These are phyloP conservation scores for Gymnodraco acuticeps DNA, from an alignment of 2,797 vertebrate species.

Conservation along the genomic window DNA sequence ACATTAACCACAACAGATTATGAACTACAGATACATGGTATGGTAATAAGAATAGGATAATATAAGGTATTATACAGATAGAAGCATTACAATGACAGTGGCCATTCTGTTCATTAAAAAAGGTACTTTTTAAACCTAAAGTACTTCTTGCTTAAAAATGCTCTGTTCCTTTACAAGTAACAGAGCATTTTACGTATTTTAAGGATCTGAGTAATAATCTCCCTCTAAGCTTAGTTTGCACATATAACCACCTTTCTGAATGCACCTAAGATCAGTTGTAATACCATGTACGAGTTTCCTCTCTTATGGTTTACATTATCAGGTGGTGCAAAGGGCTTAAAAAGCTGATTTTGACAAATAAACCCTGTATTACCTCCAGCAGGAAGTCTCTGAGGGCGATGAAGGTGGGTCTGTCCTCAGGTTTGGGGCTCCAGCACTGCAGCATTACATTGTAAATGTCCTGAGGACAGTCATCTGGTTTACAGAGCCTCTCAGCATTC, in stretches of 20 bases:
- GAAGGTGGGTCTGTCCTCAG: slow-evolving; percentile 95
- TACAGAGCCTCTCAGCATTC: slow-evolving; percentile 91
- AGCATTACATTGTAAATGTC: slow-evolving; percentile 98
- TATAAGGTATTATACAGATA: no score
- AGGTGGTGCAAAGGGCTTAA: background rate
- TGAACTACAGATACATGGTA: no score
- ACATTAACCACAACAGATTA: no score
- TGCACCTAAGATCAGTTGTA: no score
- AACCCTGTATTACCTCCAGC: slow-evolving; percentile 85
- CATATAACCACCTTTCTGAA: background rate
- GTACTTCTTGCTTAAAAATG: background rate
- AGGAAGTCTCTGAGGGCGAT: slow-evolving; percentile 95
- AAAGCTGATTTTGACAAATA: background rate
- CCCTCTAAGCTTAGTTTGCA: background rate
- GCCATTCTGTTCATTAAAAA: no score
- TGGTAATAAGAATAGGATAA: no score
- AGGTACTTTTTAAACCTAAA: no score
- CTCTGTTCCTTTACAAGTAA: no score
- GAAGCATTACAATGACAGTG: no score
- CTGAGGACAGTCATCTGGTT: slow-evolving; percentile 96
- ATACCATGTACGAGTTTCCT: no score
- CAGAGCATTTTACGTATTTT: no score
- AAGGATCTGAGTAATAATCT: background rate
- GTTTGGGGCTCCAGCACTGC: slow-evolving; percentile 98
- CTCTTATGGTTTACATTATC: background rate